phyloP scores from a whole-genome alignment of 1,140 invertebrate species.

The Teleogryllus occipitalis region DNA sequence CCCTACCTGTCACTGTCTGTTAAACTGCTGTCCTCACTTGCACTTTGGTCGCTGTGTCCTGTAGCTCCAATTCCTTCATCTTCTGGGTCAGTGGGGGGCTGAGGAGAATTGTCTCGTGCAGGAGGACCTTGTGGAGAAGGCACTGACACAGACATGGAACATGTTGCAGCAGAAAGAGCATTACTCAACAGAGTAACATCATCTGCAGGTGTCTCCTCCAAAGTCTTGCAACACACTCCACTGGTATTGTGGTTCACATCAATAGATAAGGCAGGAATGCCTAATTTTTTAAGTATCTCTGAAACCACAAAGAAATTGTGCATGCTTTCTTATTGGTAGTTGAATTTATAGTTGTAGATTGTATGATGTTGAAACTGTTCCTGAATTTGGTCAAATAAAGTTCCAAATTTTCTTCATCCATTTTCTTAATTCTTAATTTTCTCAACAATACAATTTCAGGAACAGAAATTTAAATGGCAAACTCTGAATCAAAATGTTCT shows the following conservation, averaged over 20 bases:
- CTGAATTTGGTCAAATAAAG: no score
- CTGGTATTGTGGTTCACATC: conserved; percentile 21
- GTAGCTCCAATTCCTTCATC: conserved; percentile 31
- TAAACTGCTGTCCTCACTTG: conserved; percentile 68
- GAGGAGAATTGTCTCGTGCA: conserved; percentile 16
- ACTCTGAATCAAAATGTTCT: no score
- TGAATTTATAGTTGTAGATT: no score
- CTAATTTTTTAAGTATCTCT: conserved; percentile 44
- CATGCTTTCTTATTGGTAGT: no score
- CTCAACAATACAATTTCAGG: no score
- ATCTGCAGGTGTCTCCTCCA: background rate
- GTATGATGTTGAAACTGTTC: no score
- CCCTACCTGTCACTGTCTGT: conserved; percentile 58
- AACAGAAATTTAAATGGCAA: no score
- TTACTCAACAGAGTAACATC: background rate
- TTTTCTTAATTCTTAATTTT: no score
- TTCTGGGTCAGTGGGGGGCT: conserved; percentile 25
- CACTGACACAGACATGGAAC: background rate
- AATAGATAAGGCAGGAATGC: conserved; percentile 41
- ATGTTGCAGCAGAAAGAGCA: background rate
- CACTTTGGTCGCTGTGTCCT: conserved; percentile 49
- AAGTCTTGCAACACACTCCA: background rate
- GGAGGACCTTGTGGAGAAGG: background rate
- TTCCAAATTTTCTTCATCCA: no score
- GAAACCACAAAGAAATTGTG: background rate